These are phyloP conservation scores for Cyclargus thomasi DNA, from an alignment of 1,140 invertebrate species.

Conservation along the genomic window DNA sequence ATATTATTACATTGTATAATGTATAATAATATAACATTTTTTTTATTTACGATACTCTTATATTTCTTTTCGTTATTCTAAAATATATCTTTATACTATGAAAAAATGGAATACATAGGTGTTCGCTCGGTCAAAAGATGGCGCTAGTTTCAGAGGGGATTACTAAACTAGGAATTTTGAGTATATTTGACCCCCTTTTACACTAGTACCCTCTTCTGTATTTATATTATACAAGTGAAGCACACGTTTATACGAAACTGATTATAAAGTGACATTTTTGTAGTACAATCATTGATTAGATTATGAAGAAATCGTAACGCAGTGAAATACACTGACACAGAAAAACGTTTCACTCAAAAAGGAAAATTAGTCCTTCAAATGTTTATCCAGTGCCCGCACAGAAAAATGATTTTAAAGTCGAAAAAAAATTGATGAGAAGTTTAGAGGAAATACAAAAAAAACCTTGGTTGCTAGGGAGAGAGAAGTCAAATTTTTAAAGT, in stretches of 20 bases:
- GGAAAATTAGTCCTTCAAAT: too few relatives aligned
- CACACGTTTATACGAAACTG: neutral
- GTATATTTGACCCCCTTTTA: neutral
- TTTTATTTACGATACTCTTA: neutral
- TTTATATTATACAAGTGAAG: neutral
- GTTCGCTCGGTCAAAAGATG: neutral
- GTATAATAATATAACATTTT: neutral
- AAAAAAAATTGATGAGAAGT: too few relatives aligned
- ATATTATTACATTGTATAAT: neutral
- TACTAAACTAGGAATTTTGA: neutral
- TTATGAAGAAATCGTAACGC: too few relatives aligned
- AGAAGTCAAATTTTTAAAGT: too few relatives aligned
- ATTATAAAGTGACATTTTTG: neutral
- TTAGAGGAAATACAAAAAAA: too few relatives aligned
- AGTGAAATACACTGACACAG: too few relatives aligned
- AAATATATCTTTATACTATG: conserved; percentile 10
- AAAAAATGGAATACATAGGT: conserved; percentile 2
- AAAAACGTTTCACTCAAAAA: too few relatives aligned
- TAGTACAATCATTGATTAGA: too few relatives aligned
- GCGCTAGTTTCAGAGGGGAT: neutral
- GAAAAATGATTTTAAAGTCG: too few relatives aligned
- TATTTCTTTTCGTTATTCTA: neutral
- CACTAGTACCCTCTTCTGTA: neutral
- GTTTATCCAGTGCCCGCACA: too few relatives aligned
- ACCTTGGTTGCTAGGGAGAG: too few relatives aligned